Evolutionary conservation across 1,140 invertebrate genomes (phyloP).

Genomic region (Meloidogyne floridensis): DNA sequence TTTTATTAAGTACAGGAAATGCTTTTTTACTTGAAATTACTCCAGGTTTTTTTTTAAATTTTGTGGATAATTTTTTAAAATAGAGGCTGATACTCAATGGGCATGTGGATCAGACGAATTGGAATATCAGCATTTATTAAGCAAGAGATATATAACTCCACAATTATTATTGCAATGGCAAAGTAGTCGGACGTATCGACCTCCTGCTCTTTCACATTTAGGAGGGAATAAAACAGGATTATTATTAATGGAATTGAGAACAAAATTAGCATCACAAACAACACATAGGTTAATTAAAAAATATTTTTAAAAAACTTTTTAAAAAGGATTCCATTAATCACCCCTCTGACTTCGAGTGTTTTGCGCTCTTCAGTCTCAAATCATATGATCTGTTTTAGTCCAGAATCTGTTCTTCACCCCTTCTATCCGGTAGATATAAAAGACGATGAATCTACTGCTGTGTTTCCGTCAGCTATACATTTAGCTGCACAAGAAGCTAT

Average conservation of each 20-base stretch:
- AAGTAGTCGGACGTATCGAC: slow-evolving; percentile 44
- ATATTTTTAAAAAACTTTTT: slow-evolving; percentile 4
- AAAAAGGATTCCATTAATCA: slow-evolving; percentile 56
- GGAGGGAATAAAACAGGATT: slow-evolving; percentile 59
- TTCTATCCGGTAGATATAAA: slow-evolving; percentile 60
- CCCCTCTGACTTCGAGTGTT: slow-evolving; percentile 44
- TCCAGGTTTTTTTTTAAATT: slow-evolving; percentile 17
- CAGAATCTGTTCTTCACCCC: slow-evolving; percentile 63
- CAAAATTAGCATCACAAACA: slow-evolving; percentile 48
- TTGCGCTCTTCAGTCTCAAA: slow-evolving; percentile 45
- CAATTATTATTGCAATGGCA: slow-evolving; percentile 55
- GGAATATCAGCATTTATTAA: slow-evolving; percentile 61
- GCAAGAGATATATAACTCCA: slow-evolving; percentile 57
- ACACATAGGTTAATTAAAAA: slow-evolving; percentile 20
- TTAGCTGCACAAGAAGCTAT: slow-evolving; percentile 56
- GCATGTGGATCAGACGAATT: slow-evolving; percentile 50
- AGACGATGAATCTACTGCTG: slow-evolving; percentile 18
- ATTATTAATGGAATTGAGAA: slow-evolving; percentile 62
- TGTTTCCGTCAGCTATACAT: slow-evolving; percentile 54
- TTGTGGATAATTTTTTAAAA: neutral
- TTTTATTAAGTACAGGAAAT: slow-evolving; percentile 58
- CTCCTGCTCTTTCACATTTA: slow-evolving; percentile 50
- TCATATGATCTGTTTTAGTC: slow-evolving; percentile 64
- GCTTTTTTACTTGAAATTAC: slow-evolving; percentile 58
- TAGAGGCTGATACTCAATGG: slow-evolving; percentile 55